Percentiles rank a stretch among this genome's conserved stretches.
Evolutionary conservation across 2,888 invertebrate species (phyloP).

Genomic region (Cryptus armator): DNA sequence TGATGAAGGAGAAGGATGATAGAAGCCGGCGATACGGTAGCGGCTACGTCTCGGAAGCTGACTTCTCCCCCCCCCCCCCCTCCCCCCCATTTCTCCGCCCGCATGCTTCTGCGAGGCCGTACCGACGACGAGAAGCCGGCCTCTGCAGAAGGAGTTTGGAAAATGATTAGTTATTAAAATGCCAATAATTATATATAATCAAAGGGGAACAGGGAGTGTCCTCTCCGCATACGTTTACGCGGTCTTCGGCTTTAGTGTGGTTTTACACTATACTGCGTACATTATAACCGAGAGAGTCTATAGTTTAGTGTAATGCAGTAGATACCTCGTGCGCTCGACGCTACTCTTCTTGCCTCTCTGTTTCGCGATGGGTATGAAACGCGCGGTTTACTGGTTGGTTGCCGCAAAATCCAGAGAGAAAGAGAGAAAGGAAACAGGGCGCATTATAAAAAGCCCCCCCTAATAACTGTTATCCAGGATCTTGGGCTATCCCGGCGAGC

Average conservation of each 20-base stretch:
- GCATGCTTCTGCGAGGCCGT: slow-evolving; percentile 62
- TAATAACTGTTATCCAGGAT: slow-evolving; percentile 85
- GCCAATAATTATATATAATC: slow-evolving; percentile 85
- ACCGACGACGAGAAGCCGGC: slow-evolving; percentile 55
- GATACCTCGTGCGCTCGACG: slow-evolving; percentile 53
- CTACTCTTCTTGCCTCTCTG: slow-evolving; percentile 59
- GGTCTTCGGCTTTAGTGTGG: slow-evolving; percentile 64
- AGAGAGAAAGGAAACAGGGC: slow-evolving; percentile 76
- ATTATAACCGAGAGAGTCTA: slow-evolving; percentile 12
- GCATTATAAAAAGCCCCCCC: slow-evolving; percentile 84
- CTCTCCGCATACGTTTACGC: slow-evolving; percentile 76
- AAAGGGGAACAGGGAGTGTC: slow-evolving; percentile 83
- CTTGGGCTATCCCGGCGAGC: slow-evolving; percentile 78
- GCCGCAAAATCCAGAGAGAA: slow-evolving; percentile 59
- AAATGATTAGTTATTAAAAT: slow-evolving; percentile 85
- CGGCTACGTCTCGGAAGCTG: slow-evolving; percentile 83
- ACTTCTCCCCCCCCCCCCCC: slow-evolving; percentile 77
- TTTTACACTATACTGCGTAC: slow-evolving; percentile 27
- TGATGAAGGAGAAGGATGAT: slow-evolving; percentile 38
- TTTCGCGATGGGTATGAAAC: slow-evolving; percentile 49
- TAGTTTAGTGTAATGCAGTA: slow-evolving; percentile 37
- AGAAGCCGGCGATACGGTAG: slow-evolving; percentile 80
- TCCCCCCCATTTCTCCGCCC: slow-evolving; percentile 77
- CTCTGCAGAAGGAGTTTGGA: slow-evolving; percentile 74
- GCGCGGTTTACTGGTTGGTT: slow-evolving; percentile 65